Percentiles rank a stretch among this genome's conserved stretches.
Evolutionary conservation across 2,113 vertebrate genomes (phyloP).

Genomic region (Phylloscopus whistleri): DNA sequence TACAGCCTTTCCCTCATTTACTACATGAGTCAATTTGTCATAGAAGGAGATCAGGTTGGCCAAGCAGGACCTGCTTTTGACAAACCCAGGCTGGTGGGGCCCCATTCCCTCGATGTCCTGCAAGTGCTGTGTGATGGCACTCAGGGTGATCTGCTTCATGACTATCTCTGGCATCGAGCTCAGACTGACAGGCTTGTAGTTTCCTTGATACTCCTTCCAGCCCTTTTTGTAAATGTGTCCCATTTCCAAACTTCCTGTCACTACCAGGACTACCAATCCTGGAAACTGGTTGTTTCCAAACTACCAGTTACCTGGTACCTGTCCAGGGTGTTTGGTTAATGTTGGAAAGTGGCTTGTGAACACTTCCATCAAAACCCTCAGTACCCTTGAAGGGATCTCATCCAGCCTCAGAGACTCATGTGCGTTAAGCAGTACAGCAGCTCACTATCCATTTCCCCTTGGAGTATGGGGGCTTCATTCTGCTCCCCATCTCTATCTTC

Average conservation of each 20-base stretch:
- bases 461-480: background rate
- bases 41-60: background rate
- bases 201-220: background rate
- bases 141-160: background rate
- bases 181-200: background rate
- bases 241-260: too few relatives aligned
- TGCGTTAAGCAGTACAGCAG: background rate
- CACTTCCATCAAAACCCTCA: background rate
- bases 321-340: too few relatives aligned
- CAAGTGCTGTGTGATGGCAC: background rate
- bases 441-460: background rate
- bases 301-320: too few relatives aligned
- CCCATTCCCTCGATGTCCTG: background rate
- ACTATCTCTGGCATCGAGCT: background rate
- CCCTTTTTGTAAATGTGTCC: too few relatives aligned
- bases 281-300: too few relatives aligned
- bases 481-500: background rate
- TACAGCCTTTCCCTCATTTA: background rate
- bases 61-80: background rate
- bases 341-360: background rate
- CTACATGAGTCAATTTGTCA: background rate
- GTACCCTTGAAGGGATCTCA: background rate
- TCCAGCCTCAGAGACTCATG: background rate
- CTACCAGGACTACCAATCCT: too few relatives aligned
- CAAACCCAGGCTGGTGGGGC: background rate